Evolutionary conservation across 2,888 invertebrate genomes (phyloP).

Genomic region (Caenorhabditis sp.): DNA sequence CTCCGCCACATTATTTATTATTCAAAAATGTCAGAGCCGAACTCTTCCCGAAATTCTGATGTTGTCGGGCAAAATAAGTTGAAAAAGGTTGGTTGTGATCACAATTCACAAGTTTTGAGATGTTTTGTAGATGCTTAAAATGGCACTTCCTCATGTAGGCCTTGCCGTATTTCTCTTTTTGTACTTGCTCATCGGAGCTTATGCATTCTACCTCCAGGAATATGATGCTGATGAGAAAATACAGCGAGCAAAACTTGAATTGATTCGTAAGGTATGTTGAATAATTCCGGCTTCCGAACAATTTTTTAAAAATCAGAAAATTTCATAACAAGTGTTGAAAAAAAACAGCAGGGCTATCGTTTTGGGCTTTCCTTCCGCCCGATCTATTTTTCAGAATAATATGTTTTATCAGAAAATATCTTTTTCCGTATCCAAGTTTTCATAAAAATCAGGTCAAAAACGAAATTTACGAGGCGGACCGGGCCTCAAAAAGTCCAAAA

Average conservation of each 20-base stretch:
- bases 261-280: slow-evolving; percentile 42
- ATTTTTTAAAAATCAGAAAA: neutral
- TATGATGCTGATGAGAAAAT: slow-evolving; percentile 58
- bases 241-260: slow-evolving; percentile 52
- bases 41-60: slow-evolving; percentile 28
- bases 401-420: too few relatives aligned
- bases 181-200: slow-evolving; percentile 64
- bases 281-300: neutral
- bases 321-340: neutral
- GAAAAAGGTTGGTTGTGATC: slow-evolving; percentile 16
- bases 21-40: slow-evolving; percentile 28
- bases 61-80: slow-evolving; percentile 24
- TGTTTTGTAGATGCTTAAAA: slow-evolving; percentile 58
- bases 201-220: slow-evolving; percentile 60
- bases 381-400: too few relatives aligned
- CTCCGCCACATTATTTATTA: neutral
- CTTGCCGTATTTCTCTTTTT: slow-evolving; percentile 62
- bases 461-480: too few relatives aligned
- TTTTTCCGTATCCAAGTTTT: too few relatives aligned
- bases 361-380: too few relatives aligned
- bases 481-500: too few relatives aligned
- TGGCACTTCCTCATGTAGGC: slow-evolving; percentile 66
- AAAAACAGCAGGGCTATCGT: slow-evolving; percentile 1
- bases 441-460: too few relatives aligned
- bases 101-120: neutral